Evolutionary conservation across 2,797 vertebrate species (phyloP).

Genomic region (Xyrichtys novacula): DNA sequence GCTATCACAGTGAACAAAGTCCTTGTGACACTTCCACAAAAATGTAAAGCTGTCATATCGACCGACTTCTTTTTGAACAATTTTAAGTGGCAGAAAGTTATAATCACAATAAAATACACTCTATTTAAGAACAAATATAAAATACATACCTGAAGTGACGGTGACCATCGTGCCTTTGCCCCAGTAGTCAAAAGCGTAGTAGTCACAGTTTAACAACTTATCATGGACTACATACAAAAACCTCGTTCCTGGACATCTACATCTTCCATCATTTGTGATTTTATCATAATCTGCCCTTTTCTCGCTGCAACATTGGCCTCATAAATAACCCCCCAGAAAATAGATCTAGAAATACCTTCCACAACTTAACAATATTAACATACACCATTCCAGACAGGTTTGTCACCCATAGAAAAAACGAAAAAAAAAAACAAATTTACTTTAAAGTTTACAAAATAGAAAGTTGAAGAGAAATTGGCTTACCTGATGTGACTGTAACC

Average conservation of each 20-base stretch:
- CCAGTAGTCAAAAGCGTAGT: constrained; percentile 56
- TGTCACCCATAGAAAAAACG: not conserved
- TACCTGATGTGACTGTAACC: constrained; percentile 78
- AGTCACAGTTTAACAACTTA: constrained; percentile 49
- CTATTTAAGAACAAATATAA: not conserved
- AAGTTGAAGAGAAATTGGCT: not conserved
- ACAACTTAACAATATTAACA: not conserved
- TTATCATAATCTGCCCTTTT: not conserved
- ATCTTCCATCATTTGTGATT: not conserved
- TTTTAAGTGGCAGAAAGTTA: too few relatives aligned
- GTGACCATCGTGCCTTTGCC: constrained; percentile 65
- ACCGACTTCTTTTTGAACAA: too few relatives aligned
- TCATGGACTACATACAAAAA: constrained; percentile 42
- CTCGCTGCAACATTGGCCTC: not conserved
- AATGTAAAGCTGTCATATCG: too few relatives aligned
- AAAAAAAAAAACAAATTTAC: not conserved
- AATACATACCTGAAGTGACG: constrained; percentile 69
- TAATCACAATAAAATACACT: too few relatives aligned
- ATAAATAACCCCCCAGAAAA: not conserved
- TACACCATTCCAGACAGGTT: not conserved
- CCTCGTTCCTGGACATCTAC: constrained; percentile 6
- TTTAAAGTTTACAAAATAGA: not conserved
- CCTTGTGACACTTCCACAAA: too few relatives aligned
- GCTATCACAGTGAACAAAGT: too few relatives aligned
- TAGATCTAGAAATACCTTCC: not conserved